Conservation (phyloP, 2,113 vertebrate genomes). For the Saguinus imperator region DNA sequence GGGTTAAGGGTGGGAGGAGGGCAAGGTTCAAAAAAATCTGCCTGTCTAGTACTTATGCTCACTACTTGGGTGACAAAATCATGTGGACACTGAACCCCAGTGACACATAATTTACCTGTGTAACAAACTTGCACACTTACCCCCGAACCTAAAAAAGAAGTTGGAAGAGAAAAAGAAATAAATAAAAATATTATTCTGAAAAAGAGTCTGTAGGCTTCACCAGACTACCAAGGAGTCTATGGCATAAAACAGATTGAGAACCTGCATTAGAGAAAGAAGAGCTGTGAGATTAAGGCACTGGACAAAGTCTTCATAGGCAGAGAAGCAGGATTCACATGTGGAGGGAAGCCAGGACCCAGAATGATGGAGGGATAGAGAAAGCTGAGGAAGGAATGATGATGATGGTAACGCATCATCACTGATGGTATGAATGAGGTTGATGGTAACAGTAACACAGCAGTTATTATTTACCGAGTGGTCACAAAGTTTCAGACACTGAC, state of each 20-base stretch:
- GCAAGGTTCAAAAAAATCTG: no score
- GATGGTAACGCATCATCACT: accelerated
- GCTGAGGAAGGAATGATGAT: accelerated
- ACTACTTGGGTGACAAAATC: no score
- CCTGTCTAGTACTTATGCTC: no score
- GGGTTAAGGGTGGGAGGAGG: no score
- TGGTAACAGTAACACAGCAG: accelerated
- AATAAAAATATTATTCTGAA: neutral
- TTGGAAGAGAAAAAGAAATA: neutral
- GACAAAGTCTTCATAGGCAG: neutral
- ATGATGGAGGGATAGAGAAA: neutral
- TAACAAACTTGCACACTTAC: no score
- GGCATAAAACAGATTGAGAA: neutral
- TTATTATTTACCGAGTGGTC: neutral
- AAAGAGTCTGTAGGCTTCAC: neutral
- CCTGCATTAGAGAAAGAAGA: neutral
- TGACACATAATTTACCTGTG: no score
- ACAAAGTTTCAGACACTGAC: neutral
- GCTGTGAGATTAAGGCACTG: accelerated
- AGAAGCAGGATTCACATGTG: neutral
- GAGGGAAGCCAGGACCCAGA: neutral
- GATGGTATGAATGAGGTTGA: no score
- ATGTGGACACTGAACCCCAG: no score
- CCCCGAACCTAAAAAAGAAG: no score
- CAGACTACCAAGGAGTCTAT: neutral